Base-by-base conservation (phyloP, 2,797 vertebrate genomes). In the Artibeus jamaicensis region DNA sequence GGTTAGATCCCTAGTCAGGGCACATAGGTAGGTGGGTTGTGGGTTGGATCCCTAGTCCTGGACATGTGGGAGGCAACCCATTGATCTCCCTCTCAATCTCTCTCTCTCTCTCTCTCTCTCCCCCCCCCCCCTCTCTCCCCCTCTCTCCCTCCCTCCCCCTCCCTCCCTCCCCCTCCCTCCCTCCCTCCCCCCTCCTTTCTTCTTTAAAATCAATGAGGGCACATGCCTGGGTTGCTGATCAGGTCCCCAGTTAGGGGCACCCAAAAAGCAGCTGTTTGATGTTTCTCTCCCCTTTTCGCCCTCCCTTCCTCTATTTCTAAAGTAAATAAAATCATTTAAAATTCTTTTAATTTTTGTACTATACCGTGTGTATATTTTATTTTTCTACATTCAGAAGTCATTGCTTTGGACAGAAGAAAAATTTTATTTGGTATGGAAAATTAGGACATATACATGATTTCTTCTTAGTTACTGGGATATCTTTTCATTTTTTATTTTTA, bases 371-470 rank as follows among this genome's bases (percentile, higher is more conserved):
- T 91, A 24, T 85, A 70, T 76, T 79, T 88, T 26, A 88, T 29
- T 95, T 89, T 39, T 5, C n/a, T 55, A 34, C 6, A 70, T 34
- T 86, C 37, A 76, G 5, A 82, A 39, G 59, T 59, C 11, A 26
- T 86, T 84, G 48, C 16, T 84, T 76, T 94, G 79, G 39, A 50
- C 85, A 82, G 22, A 39, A 93, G 48, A 81, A 48, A 26, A 19
- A 42, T 91, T 87, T 53, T 70, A 70, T 85, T 85, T 85, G 22
- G 24, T 73, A 37, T 82, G 16, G 48, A 78, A 89, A 77, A 94
- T 86, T 81, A 89, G 88, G 37, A 15, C 46, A 91, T 68, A 48
- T 73, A 85, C 87, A 77, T 86, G 55, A n/a, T 96, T 95, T 91
- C 7, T 39, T 84, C 37, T 93, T 85, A 84, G 22, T 89, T 89